These are phyloP conservation scores for Rhynchophorus ferrugineus DNA, from an alignment of 1,140 invertebrate genomes.

Conservation along the genomic window DNA sequence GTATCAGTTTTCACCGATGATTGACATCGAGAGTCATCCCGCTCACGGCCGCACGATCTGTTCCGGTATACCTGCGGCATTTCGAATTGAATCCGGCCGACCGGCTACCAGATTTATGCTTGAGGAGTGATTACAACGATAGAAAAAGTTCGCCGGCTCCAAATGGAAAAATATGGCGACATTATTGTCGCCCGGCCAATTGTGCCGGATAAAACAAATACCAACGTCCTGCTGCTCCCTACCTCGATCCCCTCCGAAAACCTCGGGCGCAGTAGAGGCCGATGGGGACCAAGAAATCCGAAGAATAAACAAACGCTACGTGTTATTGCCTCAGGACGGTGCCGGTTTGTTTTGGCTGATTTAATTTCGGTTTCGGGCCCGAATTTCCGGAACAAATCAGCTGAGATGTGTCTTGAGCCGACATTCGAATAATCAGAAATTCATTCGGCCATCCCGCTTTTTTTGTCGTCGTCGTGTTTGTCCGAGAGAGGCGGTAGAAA, in stretches of 20 bases:
- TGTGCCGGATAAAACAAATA: constrained; percentile 6
- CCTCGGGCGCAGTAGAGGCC: background rate
- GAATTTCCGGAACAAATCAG: no score
- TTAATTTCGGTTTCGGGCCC: background rate
- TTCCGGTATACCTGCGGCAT: background rate
- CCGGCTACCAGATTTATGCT: constrained; percentile 5
- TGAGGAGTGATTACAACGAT: constrained; percentile 3
- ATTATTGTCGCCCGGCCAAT: constrained; percentile 14
- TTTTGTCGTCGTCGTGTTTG: no score
- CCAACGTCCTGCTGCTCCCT: no score
- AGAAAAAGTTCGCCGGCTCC: background rate
- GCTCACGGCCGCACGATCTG: background rate
- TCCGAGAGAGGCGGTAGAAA: no score
- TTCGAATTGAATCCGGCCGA: constrained; percentile 4
- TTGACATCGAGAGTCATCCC: background rate
- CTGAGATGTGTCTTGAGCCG: no score
- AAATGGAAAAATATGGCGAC: constrained; percentile 12
- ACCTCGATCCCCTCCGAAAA: no score
- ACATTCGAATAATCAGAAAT: no score
- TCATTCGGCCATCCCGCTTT: no score
- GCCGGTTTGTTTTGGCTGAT: background rate
- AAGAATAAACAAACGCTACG: background rate
- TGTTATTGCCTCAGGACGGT: background rate
- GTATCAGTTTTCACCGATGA: background rate
- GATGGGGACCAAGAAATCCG: background rate